Percentiles rank a stretch among this genome's conserved stretches.
phyloP scores from a whole-genome alignment of 2,113 vertebrate genomes.

The Myrmecophaga tridactyla region DNA sequence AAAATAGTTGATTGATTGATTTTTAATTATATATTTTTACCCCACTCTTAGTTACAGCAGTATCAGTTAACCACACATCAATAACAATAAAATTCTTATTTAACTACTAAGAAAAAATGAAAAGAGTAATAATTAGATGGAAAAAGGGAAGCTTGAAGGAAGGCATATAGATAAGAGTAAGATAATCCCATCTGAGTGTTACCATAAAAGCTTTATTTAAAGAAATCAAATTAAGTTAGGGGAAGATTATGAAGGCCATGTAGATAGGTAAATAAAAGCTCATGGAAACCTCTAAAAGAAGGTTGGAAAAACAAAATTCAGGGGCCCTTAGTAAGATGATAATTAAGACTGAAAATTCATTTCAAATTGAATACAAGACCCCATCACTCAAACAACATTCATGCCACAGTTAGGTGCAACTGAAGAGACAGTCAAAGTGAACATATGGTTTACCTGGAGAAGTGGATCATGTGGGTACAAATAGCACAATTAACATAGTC shows the following conservation, averaged over 20 bases:
- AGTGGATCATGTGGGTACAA: too few species aligned
- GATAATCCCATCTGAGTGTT: background rate
- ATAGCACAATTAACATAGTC: background rate
- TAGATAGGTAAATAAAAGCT: background rate
- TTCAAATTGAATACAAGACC: background rate
- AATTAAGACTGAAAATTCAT: background rate
- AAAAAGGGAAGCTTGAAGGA: background rate
- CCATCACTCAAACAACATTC: background rate
- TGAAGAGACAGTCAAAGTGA: background rate
- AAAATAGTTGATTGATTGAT: background rate
- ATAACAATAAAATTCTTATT: background rate
- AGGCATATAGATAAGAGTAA: background rate
- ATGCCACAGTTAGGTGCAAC: background rate
- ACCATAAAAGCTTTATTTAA: background rate
- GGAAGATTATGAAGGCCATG: background rate
- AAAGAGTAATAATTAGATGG: background rate
- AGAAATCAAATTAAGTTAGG: background rate
- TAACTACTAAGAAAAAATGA: background rate
- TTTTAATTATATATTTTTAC: constrained; percentile 15
- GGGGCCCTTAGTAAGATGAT: background rate
- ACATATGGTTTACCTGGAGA: background rate
- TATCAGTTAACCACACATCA: background rate
- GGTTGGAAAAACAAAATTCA: background rate
- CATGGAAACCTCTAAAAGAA: background rate
- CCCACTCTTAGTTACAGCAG: background rate